Conservation (phyloP, 2,888 invertebrate genomes). For the Ramazzottius varieornatus region DNA sequence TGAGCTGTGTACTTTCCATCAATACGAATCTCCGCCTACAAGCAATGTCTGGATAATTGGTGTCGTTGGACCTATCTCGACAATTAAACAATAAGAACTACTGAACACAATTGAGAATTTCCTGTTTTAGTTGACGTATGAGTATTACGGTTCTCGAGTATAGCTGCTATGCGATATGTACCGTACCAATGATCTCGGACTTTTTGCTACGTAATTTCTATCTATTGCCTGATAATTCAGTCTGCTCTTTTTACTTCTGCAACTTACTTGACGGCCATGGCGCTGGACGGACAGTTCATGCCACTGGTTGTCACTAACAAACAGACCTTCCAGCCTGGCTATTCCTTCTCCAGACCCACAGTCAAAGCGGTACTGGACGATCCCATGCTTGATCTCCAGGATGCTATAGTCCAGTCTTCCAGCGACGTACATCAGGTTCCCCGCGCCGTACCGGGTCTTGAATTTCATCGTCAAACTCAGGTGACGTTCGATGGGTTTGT, state of each 20-base stretch:
- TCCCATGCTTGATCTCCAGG: slow-evolving; percentile 57
- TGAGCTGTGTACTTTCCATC: slow-evolving; percentile 45
- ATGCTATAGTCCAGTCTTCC: slow-evolving; percentile 68
- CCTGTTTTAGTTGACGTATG: slow-evolving; percentile 10
- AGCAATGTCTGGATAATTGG: too few relatives aligned
- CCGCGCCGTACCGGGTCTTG: slow-evolving; percentile 52
- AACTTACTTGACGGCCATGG: neutral
- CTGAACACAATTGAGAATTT: slow-evolving; percentile 11
- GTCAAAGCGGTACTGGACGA: slow-evolving; percentile 65
- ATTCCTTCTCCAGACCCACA: slow-evolving; percentile 67
- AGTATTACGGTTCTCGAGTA: too few relatives aligned
- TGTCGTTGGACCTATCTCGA: slow-evolving; percentile 11
- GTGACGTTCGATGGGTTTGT: slow-evolving; percentile 39
- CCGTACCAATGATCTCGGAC: neutral
- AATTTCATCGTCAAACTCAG: slow-evolving; percentile 49
- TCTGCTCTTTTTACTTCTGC: too few relatives aligned
- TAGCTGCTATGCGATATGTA: neutral
- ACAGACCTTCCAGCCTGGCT: slow-evolving; percentile 45
- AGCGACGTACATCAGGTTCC: slow-evolving; percentile 54
- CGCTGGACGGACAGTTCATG: slow-evolving; percentile 33
- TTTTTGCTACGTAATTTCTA: neutral
- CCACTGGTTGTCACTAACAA: slow-evolving; percentile 59
- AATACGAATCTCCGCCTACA: slow-evolving; percentile 45
- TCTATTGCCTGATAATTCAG: too few relatives aligned
- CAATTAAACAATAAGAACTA: slow-evolving; percentile 8